phyloP scores from a whole-genome alignment of 2,113 vertebrate species.

The Clarias batrachus region DNA sequence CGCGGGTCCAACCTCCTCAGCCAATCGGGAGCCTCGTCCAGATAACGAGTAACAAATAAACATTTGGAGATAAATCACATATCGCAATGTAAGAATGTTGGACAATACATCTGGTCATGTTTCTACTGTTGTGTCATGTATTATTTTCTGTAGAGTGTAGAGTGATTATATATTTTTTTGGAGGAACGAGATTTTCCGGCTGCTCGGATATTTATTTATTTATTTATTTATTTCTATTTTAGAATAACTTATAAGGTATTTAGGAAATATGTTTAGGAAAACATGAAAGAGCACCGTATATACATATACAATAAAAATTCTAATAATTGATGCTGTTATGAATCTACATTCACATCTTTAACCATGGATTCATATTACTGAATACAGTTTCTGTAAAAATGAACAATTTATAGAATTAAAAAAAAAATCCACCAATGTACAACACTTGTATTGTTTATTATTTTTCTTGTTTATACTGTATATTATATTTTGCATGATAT shows the following conservation, averaged over 20 bases:
- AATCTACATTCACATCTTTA: neutral
- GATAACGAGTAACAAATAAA: neutral
- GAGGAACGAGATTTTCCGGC: too few relatives aligned
- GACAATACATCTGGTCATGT: too few relatives aligned
- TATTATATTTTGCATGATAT: too few relatives aligned
- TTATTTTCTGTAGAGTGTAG: neutral
- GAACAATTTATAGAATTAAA: neutral
- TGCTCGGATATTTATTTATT: too few relatives aligned
- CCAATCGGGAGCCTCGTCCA: neutral
- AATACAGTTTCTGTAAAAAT: neutral
- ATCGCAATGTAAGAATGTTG: neutral
- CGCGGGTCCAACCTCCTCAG: neutral
- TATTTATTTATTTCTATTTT: neutral
- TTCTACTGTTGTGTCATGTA: too few relatives aligned
- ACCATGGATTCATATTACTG: neutral
- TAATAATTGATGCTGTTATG: neutral
- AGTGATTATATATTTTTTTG: neutral
- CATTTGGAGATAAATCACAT: neutral
- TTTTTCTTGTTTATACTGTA: too few relatives aligned
- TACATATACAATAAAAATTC: neutral
- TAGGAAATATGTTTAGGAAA: too few relatives aligned
- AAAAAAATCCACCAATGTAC: neutral
- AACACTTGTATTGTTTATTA: neutral
- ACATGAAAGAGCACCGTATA: neutral
- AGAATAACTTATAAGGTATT: neutral